Base-by-base conservation (phyloP, 2,888 invertebrate species). In the Ectobius pallidus region DNA sequence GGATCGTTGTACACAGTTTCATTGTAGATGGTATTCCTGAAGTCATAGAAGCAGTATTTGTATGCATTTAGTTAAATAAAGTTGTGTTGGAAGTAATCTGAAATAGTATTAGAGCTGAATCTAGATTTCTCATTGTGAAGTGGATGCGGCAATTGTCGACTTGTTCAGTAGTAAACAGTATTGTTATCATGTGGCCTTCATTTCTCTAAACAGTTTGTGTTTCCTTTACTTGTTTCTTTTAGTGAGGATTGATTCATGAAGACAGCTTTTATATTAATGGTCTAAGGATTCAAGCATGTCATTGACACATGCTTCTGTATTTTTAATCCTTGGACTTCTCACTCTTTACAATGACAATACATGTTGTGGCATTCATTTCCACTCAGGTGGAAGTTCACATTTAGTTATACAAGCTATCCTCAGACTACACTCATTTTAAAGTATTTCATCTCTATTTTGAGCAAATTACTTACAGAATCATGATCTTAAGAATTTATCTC, bases 141-240 rank as follows among this genome's bases (percentile, higher is more conserved):
- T n/a, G 27, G 9, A 32, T 16, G 30, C n/a, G 30, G 32, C 58
- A 58, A 2, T 34, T 34, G 34, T 34, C 30, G 27, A n/a, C 30
- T 58, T 58, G 58, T 6, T 34, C 58, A n/a, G n/a, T 58, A 58
- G 58, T 25, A 58, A 58, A 16, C 30, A 30, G 58, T 30, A 30
- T 58, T 58, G 58, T 58, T 58, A 27, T 55, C 25, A n/a, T 30
- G 58, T 58, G 58, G 58, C 58, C 58, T 58, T 58, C 58, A 30
- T 58, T 58, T 58, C 58, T 32, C 0, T 58, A 16, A 25, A 58
- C 14, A 30, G n/a, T 30, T 9, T 58, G 30, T 30, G 7, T 58
- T 58, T 27, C 27, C 27, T 58, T 58, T n/a, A 9, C 32, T 55
- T 6, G 34, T 34, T 34, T 34, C 11, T 34, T 34, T n/a, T 34